Base-by-base conservation (phyloP, 2,113 vertebrate genomes). In the Petroica traversi region DNA sequence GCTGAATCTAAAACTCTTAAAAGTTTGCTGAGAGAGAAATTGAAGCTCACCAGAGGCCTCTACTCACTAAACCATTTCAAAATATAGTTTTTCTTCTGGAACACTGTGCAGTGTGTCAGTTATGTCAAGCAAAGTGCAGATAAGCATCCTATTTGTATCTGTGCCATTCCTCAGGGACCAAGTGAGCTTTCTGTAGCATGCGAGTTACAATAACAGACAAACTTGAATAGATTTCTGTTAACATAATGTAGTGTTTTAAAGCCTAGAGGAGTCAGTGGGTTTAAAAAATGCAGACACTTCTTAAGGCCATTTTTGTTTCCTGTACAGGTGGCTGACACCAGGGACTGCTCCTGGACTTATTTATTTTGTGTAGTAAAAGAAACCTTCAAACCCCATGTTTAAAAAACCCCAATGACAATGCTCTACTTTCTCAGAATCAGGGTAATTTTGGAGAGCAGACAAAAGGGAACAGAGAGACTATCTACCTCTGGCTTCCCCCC, bases 141-240 rank as follows among this genome's bases (percentile, higher is more conserved):
- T 33, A 34, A 75, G 22, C 29, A 54, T 41, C 23, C n/a, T 3
- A 0, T 81, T 72, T 59, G 13, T 49, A 41, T 20, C 33, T 0
- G 2, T 89, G 89, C 84, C 69, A 63, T 78, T 83, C 69, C 72
- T 91, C 91, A 87, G 94, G 88, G 83, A 94, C 45, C 38, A 58
- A 57, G 43, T 34, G 63, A 57, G 33, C 68, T 59, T 92, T 84
- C 69, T 57, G 59, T 92, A 92, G 81, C 64, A 28, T 25, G 45
- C 4, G 11, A 38, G n/a, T 67, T 67, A 55, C 6, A 71, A 78
- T 67, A 43, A 2, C 8, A 66, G 3, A 55, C 24, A 59, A 89
- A 78, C 61, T 43, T 10, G 19, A 78, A 58, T 2, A 76, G 45
- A 57, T 4, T 66, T 86, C 58, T 57, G 36, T 23, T 38, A 69